These are phyloP conservation scores for Mamestra brassicae DNA, from an alignment of 2,888 invertebrate species.

Conservation along the genomic window DNA sequence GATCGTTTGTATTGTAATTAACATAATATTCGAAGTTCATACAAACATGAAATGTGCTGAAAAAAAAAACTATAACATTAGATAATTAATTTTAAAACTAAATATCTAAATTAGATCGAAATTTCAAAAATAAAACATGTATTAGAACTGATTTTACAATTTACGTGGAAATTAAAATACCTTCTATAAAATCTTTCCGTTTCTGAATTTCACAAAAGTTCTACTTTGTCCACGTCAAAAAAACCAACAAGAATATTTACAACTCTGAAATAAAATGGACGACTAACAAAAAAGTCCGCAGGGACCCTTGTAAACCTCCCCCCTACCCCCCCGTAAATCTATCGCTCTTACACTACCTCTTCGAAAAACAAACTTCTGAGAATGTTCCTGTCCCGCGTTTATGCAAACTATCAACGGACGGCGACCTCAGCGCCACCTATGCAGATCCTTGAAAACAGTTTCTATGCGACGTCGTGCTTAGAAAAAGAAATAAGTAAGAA, in stretches of 20 bases:
- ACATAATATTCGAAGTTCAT: no score
- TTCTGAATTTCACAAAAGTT: conserved; percentile 1
- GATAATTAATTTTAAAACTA: no score
- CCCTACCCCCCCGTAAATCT: conserved; percentile 36
- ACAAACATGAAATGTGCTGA: no score
- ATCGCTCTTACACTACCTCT: conserved; percentile 47
- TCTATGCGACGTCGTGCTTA: conserved; percentile 6
- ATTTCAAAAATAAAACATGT: neutral
- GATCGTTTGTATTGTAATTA: neutral
- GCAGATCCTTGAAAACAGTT: conserved; percentile 22
- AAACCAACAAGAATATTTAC: conserved; percentile 20
- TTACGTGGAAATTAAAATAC: neutral
- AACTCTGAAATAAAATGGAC: conserved; percentile 28
- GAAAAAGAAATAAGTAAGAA: neutral
- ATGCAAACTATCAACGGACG: conserved; percentile 49
- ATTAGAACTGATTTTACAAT: neutral
- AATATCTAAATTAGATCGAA: no score
- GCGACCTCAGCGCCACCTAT: conserved; percentile 49
- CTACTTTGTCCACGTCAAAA: conserved; percentile 10
- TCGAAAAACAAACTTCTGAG: conserved; percentile 49
- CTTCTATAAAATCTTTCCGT: neutral
- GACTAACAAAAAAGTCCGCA: conserved; percentile 30
- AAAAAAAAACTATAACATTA: no score
- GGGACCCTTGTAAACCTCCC: conserved; percentile 9
- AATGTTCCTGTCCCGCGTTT: conserved; percentile 49